Percentiles rank a stretch among this genome's conserved stretches.
phyloP scores from a whole-genome alignment of 2,888 invertebrate species.

The Marronus borbonicus region DNA sequence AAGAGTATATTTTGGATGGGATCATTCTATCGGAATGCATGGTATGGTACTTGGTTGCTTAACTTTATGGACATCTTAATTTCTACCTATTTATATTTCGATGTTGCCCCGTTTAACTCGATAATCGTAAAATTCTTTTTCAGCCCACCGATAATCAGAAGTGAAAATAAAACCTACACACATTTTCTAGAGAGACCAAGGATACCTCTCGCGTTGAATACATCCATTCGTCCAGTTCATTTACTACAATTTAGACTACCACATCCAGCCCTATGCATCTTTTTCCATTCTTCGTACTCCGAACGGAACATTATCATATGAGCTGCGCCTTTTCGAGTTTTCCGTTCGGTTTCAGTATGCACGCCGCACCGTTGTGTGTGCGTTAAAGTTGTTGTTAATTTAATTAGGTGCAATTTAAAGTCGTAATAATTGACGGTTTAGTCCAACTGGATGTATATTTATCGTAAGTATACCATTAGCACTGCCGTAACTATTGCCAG shows the following conservation, averaged over 20 bases:
- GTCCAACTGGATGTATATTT: constrained; percentile 65
- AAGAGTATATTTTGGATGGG: no score
- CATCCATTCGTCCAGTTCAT: constrained; percentile 4
- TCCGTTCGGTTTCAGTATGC: constrained; percentile 20
- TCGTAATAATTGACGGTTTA: constrained; percentile 65
- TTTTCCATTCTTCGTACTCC: constrained; percentile 4
- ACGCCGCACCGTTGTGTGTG: constrained; percentile 16
- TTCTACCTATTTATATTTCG: no score
- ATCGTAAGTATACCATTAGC: constrained; percentile 69
- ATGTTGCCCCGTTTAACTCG: no score
- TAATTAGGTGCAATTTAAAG: constrained; percentile 68
- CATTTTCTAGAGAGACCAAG: not conserved
- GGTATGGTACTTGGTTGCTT: no score
- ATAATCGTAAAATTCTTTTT: constrained; percentile 1
- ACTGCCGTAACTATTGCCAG: constrained; percentile 63
- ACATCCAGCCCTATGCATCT: not conserved
- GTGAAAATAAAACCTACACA: constrained; percentile 12
- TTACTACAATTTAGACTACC: constrained; percentile 9
- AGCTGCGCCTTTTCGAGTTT: constrained; percentile 5
- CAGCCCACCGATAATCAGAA: not conserved
- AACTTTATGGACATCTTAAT: no score
- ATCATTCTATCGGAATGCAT: no score
- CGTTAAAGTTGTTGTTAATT: constrained; percentile 63
- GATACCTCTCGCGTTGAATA: not conserved
- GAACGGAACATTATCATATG: not conserved